Evolutionary conservation across 1,140 invertebrate genomes (phyloP), one percentile per base, ranked within the genome.

Genomic region (Lepidurus couesii): DNA sequence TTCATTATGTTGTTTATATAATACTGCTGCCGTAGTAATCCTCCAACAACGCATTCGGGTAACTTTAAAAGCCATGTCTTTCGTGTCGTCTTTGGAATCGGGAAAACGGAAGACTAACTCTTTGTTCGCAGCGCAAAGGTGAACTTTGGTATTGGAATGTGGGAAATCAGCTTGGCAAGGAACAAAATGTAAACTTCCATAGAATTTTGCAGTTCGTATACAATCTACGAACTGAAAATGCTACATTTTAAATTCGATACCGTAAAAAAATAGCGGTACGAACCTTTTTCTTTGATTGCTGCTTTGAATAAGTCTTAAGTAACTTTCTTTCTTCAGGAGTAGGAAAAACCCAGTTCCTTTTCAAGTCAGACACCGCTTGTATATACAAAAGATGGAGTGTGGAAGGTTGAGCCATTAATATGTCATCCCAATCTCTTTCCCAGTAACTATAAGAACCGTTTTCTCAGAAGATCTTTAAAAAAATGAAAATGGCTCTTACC

Each of bases 11-110:
- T 73, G 7, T 16, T 34, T 21, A 21, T 75, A 42, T 84, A 21
- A 75, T 78, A 79, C 78, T 43, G 42, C n/a, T n/a, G 92, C 86
- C 0, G 92, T 95, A 34, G 93, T 96, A n/a, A 98, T 96, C 81
- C 96, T 88, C 97, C 97, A 98, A 82, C 96, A 97, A 81, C 93
- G 89, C 92, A 98, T 98, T 81, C 96, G 88, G 1, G 96, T 97
- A 7, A 98, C 94, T 86, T 95, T 94, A 84, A 97, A 98, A 82
- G 89, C 88, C 16, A 92, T 90, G 85, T 98, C 95, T 83, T 89
- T 89, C 6, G 89, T 84, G 81, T 89, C 86, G 75, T 86, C 85
- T 34, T 83, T 85, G 73, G 86, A 84, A 45, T 85, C 84, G 79
- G 87, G 86, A 44, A 65, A 81, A 78, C 90, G 87, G 81, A 95